These are phyloP conservation scores for Takifugu flavidus DNA, from an alignment of 2,113 vertebrate species.

Conservation along the genomic window DNA sequence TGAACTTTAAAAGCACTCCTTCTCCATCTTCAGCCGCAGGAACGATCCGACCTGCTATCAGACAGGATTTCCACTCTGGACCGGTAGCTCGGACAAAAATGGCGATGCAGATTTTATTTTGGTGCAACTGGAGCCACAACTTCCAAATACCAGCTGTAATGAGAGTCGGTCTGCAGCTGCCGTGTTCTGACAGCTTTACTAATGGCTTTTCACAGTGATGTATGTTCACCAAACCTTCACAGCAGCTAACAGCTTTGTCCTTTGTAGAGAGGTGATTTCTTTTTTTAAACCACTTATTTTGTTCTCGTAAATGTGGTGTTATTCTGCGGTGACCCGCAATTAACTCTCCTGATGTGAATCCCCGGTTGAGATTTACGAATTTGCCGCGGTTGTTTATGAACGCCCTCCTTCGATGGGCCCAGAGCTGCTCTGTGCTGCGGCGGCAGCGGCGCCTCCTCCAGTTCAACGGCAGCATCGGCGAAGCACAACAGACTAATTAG, in stretches of 20 bases:
- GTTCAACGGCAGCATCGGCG: no score
- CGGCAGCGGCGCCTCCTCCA: no score
- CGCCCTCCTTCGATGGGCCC: no score
- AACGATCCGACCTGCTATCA: not conserved
- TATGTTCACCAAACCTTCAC: conserved; percentile 70
- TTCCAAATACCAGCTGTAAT: conserved; percentile 52
- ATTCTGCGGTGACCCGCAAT: no score
- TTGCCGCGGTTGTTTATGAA: no score
- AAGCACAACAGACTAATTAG: no score
- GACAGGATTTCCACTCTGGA: conserved; percentile 18
- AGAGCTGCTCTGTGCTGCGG: no score
- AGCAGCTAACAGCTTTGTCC: conserved; percentile 57
- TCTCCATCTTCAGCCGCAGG: not conserved
- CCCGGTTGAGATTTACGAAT: no score
- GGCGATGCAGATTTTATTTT: conserved; percentile 32
- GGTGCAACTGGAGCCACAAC: conserved; percentile 36
- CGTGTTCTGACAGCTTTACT: conserved; percentile 70
- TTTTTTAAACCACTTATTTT: not conserved
- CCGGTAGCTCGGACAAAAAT: conserved; percentile 38
- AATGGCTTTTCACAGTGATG: conserved; percentile 73
- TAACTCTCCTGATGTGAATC: no score
- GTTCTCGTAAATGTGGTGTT: no score
- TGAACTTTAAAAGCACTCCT: no score
- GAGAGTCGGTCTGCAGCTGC: conserved; percentile 65
- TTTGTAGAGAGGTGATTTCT: conserved; percentile 47